These are phyloP conservation scores for Campaea margaritaria DNA, from an alignment of 2,888 invertebrate species.

Conservation along the genomic window DNA sequence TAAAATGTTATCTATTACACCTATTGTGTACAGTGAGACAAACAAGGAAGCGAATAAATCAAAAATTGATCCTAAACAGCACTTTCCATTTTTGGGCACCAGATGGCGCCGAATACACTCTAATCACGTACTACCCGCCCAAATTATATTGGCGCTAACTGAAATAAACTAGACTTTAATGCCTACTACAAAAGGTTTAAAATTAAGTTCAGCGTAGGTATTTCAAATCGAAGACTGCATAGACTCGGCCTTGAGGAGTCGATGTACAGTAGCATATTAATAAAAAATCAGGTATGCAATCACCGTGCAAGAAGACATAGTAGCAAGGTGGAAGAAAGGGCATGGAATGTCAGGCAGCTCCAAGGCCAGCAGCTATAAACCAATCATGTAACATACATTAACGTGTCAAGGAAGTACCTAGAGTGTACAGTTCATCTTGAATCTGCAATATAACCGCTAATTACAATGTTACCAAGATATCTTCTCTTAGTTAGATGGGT, in stretches of 20 bases:
- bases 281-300: constrained; percentile 79
- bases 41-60: constrained; percentile 27
- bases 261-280: constrained; percentile 78
- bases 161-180: constrained; percentile 31
- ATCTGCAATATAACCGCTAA: constrained; percentile 57
- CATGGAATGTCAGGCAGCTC: constrained; percentile 74
- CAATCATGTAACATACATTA: constrained; percentile 49
- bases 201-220: constrained; percentile 4
- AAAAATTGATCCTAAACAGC: constrained; percentile 44
- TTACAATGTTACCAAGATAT: constrained; percentile 49
- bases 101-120: constrained; percentile 66
- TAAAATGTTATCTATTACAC: background rate
- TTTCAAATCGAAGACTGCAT: constrained; percentile 53
- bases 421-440: constrained; percentile 45
- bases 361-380: constrained; percentile 68
- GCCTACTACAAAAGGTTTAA: constrained; percentile 30
- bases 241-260: constrained; percentile 69
- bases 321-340: constrained; percentile 83
- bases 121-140: constrained; percentile 58
- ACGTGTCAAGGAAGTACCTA: constrained; percentile 47
- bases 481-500: constrained; percentile 66
- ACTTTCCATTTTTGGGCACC: constrained; percentile 61
- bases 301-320: constrained; percentile 78
- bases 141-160: background rate
- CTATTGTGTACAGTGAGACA: background rate